These are phyloP conservation scores for Coturnix japonica DNA, from an alignment of 2,113 vertebrate genomes.

Conservation along the genomic window DNA sequence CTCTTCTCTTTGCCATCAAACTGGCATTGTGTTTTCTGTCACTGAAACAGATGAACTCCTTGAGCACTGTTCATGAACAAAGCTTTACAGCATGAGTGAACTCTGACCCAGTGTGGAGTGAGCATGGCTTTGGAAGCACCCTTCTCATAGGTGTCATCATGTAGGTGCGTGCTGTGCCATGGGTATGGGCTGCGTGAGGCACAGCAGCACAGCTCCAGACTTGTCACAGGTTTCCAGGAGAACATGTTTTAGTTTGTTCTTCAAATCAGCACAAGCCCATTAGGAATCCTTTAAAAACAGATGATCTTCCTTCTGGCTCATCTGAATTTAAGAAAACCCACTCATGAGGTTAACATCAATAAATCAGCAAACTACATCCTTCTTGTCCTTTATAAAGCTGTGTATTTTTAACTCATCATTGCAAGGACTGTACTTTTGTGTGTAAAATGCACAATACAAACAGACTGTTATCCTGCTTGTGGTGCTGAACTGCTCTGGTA, in stretches of 20 bases:
- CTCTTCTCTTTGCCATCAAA: not conserved
- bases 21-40: not conserved
- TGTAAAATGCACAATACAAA: not conserved
- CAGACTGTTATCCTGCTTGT: not conserved
- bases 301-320: not conserved
- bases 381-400: not conserved
- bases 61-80: not conserved
- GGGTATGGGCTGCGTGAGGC: not conserved
- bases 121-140: not conserved
- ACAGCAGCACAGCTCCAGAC: not conserved
- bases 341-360: not conserved
- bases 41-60: not conserved
- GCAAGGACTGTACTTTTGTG: rapidly evolving
- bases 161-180: not conserved
- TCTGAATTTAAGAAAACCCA: not conserved
- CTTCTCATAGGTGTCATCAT: not conserved
- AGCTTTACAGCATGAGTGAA: not conserved
- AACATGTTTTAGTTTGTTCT: not conserved
- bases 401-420: not conserved
- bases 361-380: not conserved
- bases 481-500: not conserved
- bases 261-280: not conserved
- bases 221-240: not conserved
- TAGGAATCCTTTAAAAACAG: not conserved
- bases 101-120: conserved; percentile 6